phyloP scores from a whole-genome alignment of 2,888 invertebrate genomes.

The Rhogogaster chlorosoma region DNA sequence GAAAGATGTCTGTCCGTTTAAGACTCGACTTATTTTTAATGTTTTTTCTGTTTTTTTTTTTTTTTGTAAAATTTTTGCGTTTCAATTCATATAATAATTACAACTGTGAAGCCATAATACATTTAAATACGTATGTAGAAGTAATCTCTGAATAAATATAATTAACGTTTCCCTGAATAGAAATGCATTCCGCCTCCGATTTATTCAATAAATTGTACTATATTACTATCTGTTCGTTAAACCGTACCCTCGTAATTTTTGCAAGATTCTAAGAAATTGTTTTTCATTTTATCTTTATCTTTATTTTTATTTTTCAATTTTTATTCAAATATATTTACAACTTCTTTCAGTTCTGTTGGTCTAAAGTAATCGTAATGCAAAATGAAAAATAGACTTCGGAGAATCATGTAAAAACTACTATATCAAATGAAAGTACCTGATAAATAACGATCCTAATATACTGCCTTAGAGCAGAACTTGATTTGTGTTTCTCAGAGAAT shows the following conservation, averaged over 20 bases:
- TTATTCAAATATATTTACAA: background rate
- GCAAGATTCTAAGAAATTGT: background rate
- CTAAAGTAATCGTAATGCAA: background rate
- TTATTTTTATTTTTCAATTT: background rate
- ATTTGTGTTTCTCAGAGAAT: background rate
- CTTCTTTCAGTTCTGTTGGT: background rate
- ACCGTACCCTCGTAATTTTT: slow-evolving; percentile 14
- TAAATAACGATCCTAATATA: background rate
- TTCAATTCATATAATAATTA: slow-evolving; percentile 51
- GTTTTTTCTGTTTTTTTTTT: slow-evolving; percentile 4
- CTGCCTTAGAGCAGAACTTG: background rate
- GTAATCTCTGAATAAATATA: slow-evolving; percentile 52
- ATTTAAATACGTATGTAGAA: background rate
- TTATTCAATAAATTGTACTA: slow-evolving; percentile 56
- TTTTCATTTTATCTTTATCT: background rate
- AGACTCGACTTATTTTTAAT: background rate
- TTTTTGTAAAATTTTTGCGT: slow-evolving; percentile 54
- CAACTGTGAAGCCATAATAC: slow-evolving; percentile 49
- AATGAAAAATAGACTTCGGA: background rate
- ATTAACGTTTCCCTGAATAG: slow-evolving; percentile 58
- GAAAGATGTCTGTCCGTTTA: background rate
- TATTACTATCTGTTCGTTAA: slow-evolving; percentile 53
- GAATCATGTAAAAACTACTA: background rate
- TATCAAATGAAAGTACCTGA: slow-evolving; percentile 13
- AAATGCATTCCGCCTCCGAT: slow-evolving; percentile 55